These are phyloP conservation scores for Mesorhabditis spiculigera DNA, from an alignment of 2,888 invertebrate species.

Conservation along the genomic window DNA sequence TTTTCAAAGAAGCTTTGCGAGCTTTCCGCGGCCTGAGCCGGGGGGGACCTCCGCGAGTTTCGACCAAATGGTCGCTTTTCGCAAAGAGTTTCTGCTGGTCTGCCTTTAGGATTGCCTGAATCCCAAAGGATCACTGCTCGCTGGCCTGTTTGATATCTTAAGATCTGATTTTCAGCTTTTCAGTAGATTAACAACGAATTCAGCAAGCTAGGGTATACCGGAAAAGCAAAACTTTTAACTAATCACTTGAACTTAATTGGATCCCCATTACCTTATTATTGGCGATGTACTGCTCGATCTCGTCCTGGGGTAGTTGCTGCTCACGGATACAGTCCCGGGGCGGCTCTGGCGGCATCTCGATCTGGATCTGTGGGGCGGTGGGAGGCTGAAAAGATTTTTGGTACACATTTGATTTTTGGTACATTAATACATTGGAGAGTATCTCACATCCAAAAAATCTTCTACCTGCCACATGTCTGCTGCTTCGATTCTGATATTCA, in stretches of 20 bases:
- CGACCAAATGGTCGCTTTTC: no score
- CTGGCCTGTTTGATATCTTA: no score
- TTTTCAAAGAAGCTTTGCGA: no score
- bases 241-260: not conserved
- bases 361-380: not conserved
- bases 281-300: slow-evolving; percentile 34
- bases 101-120: no score
- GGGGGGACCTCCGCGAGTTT: no score
- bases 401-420: no score
- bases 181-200: slow-evolving; percentile 8
- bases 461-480: slow-evolving; percentile 2
- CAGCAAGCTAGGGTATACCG: slow-evolving; percentile 12
- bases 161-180: no score
- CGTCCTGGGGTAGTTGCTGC: slow-evolving; percentile 27
- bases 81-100: no score
- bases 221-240: not conserved
- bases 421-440: no score
- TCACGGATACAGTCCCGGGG: slow-evolving; percentile 33
- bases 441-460: not conserved
- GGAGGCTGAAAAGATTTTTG: not conserved
- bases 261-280: slow-evolving; percentile 29
- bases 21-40: no score
- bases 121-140: no score
- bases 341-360: not conserved
- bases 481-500: slow-evolving; percentile 1